These are phyloP conservation scores for Eutolmus rufibarbis DNA, from an alignment of 2,888 invertebrate species.

Conservation along the genomic window DNA sequence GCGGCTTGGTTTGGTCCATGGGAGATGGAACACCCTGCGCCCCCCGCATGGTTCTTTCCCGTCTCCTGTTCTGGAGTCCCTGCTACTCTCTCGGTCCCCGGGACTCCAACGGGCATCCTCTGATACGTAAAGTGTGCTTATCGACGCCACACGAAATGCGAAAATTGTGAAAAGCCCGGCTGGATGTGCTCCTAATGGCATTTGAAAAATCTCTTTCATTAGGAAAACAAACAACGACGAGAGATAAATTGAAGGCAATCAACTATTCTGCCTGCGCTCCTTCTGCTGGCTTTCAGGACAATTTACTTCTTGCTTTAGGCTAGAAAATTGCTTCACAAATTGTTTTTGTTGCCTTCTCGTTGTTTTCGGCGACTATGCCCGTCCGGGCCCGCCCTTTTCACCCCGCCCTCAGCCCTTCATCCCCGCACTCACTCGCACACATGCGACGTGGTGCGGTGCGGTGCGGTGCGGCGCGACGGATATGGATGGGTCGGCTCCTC, in stretches of 20 bases:
- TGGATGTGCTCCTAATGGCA: constrained; percentile 45
- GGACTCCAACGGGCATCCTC: not conserved
- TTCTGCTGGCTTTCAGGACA: constrained; percentile 48
- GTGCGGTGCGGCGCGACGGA: not conserved
- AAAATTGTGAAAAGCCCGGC: constrained; percentile 39
- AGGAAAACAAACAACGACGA: constrained; percentile 46
- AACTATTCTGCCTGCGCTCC: constrained; percentile 47
- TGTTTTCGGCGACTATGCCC: not conserved
- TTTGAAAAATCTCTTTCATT: constrained; percentile 47
- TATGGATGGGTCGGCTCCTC: not conserved
- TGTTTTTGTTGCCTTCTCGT: constrained; percentile 44
- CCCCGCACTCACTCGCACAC: not conserved
- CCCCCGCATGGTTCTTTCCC: too few species aligned
- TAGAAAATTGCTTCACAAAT: constrained; percentile 46
- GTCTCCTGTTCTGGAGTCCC: not conserved
- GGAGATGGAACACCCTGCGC: too few species aligned
- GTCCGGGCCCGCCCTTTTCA: not conserved
- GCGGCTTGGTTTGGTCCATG: not conserved
- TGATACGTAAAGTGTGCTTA: constrained; percentile 29
- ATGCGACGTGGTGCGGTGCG: not conserved
- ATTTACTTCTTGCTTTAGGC: constrained; percentile 47
- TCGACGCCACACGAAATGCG: constrained; percentile 30
- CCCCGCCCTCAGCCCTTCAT: not conserved
- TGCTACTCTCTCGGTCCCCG: too few species aligned
- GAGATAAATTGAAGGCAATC: constrained; percentile 48